phyloP scores from a whole-genome alignment of 2,113 vertebrate genomes.

The Charadrius vociferus region DNA sequence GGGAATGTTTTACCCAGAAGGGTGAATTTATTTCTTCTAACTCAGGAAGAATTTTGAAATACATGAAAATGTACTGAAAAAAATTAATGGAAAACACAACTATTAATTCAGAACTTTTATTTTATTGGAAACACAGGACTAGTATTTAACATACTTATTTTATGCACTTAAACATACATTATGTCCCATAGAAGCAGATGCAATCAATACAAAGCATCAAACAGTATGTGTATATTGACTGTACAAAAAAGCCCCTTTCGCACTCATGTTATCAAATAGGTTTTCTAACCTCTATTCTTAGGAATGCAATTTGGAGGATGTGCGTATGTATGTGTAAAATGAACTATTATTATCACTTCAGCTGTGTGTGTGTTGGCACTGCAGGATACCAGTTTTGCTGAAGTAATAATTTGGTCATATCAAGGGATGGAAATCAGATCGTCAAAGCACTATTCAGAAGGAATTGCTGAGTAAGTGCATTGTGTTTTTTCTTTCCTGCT shows the following conservation, averaged over 20 bases:
- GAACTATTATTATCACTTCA: background rate
- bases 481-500: background rate
- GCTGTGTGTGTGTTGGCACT: background rate
- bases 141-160: background rate
- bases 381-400: background rate
- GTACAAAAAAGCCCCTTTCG: background rate
- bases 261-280: background rate
- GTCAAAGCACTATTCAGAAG: background rate
- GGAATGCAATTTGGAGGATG: background rate
- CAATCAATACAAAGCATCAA: slow-evolving; percentile 14
- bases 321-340: background rate
- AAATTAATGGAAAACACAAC: background rate
- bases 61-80: background rate
- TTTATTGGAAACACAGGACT: background rate
- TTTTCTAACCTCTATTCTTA: slow-evolving; percentile 17
- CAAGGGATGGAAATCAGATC: background rate
- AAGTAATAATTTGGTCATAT: slow-evolving; percentile 21
- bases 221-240: slow-evolving; percentile 14
- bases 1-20: background rate
- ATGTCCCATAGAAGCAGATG: background rate
- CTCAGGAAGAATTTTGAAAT: background rate
- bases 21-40: background rate
- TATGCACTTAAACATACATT: background rate
- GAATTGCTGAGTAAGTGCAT: slow-evolving; percentile 7
- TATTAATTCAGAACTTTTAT: background rate